These are phyloP conservation scores for Pogonophryne albipinna DNA, from an alignment of 2,797 vertebrate species.

Conservation along the genomic window DNA sequence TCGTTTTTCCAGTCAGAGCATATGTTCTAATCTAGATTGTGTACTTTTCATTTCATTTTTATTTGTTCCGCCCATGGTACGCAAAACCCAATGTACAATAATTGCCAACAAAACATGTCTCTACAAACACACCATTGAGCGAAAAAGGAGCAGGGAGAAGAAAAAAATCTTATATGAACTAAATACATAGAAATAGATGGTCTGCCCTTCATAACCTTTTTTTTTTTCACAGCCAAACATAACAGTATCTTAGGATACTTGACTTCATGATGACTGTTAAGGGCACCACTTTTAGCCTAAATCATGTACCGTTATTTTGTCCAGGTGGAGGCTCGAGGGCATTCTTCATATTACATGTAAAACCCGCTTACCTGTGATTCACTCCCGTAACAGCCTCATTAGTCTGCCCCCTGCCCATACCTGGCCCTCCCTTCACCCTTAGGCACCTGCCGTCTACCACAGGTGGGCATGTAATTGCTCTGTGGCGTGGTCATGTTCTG, in stretches of 20 bases:
- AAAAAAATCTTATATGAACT: too few relatives aligned
- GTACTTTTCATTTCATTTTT: too few relatives aligned
- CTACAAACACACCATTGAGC: too few relatives aligned
- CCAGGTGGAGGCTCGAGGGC: conserved; percentile 33
- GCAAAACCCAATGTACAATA: too few relatives aligned
- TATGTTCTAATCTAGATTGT: neutral
- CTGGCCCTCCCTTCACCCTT: conserved; percentile 57
- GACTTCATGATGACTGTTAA: neutral
- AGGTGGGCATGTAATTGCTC: conserved; percentile 81
- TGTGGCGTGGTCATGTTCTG: conserved; percentile 68
- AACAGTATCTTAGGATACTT: neutral
- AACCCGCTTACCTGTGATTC: conserved; percentile 53
- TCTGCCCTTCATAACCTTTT: too few relatives aligned
- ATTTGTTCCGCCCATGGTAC: too few relatives aligned
- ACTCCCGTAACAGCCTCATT: conserved; percentile 70
- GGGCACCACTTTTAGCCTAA: neutral
- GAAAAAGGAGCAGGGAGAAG: too few relatives aligned
- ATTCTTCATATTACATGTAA: conserved; percentile 41
- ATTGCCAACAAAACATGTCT: too few relatives aligned
- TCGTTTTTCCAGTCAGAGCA: neutral
- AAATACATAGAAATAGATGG: too few relatives aligned
- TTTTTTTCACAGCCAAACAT: too few relatives aligned
- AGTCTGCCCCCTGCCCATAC: conserved; percentile 67
- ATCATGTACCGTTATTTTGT: conserved; percentile 1
- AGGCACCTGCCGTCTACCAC: conserved; percentile 74